These are phyloP conservation scores for Apotomis capreana DNA, from an alignment of 2,888 invertebrate species.

Conservation along the genomic window DNA sequence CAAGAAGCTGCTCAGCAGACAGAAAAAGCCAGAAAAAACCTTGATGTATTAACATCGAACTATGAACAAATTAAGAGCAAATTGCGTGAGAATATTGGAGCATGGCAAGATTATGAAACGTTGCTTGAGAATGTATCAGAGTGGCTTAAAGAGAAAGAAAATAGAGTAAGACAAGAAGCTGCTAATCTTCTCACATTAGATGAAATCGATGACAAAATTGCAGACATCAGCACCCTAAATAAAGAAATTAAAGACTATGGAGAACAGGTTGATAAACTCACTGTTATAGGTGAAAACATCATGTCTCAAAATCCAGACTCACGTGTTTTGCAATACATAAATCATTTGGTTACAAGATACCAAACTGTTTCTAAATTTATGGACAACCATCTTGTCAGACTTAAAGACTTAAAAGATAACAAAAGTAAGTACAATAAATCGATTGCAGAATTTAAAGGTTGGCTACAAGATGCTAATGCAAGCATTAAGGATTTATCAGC, in stretches of 20 bases:
- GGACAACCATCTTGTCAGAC: conserved; percentile 86
- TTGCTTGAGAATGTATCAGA: conserved; percentile 88
- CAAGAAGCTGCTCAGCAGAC: conserved; percentile 87
- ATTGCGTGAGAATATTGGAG: conserved; percentile 87
- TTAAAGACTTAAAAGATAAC: conserved; percentile 88
- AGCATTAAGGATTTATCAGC: conserved; percentile 89
- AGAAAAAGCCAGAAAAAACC: conserved; percentile 87
- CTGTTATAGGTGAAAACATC: conserved; percentile 87
- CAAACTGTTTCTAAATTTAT: conserved; percentile 89
- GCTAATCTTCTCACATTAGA: conserved; percentile 87
- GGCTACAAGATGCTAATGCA: conserved; percentile 90
- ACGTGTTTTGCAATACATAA: conserved; percentile 90
- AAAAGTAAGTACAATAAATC: conserved; percentile 87
- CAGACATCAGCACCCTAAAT: conserved; percentile 85
- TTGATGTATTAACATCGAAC: conserved; percentile 87
- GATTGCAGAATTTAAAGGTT: conserved; percentile 88
- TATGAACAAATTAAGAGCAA: conserved; percentile 87
- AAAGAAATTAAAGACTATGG: conserved; percentile 86
- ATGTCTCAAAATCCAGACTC: conserved; percentile 91
- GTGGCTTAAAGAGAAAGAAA: conserved; percentile 92
- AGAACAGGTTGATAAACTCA: conserved; percentile 86
- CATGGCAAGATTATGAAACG: conserved; percentile 92
- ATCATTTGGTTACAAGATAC: conserved; percentile 90
- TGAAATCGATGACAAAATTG: conserved; percentile 87
- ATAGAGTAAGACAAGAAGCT: conserved; percentile 88